Evolutionary conservation across 2,888 invertebrate species (phyloP), one percentile per base, ranked within the genome.

Genomic region (Graphium colonna): DNA sequence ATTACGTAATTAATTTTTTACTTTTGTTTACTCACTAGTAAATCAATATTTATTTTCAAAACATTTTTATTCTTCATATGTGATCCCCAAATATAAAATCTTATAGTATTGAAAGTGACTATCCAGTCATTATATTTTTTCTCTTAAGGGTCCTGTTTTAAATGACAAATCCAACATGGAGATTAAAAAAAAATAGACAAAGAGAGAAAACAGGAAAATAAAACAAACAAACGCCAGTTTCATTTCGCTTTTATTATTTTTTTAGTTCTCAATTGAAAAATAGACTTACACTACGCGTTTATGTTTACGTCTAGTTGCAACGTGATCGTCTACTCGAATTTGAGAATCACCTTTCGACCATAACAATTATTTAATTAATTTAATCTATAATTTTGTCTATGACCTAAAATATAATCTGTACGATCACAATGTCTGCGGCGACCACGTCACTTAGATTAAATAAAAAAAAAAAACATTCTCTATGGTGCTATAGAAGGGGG

Each of bases 231-330:
- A 9, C n/a, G 36, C 36, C 36, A 36, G 36, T 36, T 36, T 36
- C n/a, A n/a, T 36, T 31, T 33, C 41, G 43, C 28, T 21, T 21
- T 51, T 56, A 65, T 66, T 75, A 77, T 77, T 73, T 65, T 73
- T 79, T 77, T 75, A 80, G 80, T 84, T 84, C 83, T 82, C 77
- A 79, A 73, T 79, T 78, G 78, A 86, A 86, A 36, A 36, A 36
- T 36, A 36, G 12, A 36, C 36, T 36, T 36, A 36, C 2, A 36
- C 36, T 36, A 36, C 12, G n/a, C 36, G 7, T 36, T 33, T 36
- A 36, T n/a, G 12, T 83, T 73, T 70, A 52, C 18, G 69, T 74
- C 60, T 60, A 75, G 77, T 70, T 79, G 79, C 72, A 77, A 79
- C 80, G 82, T 82, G 86, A 85, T 79, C 73, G 78, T 67, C 62